Evolutionary conservation across 2,797 vertebrate species (phyloP).

Genomic region (Peromyscus attwateri): DNA sequence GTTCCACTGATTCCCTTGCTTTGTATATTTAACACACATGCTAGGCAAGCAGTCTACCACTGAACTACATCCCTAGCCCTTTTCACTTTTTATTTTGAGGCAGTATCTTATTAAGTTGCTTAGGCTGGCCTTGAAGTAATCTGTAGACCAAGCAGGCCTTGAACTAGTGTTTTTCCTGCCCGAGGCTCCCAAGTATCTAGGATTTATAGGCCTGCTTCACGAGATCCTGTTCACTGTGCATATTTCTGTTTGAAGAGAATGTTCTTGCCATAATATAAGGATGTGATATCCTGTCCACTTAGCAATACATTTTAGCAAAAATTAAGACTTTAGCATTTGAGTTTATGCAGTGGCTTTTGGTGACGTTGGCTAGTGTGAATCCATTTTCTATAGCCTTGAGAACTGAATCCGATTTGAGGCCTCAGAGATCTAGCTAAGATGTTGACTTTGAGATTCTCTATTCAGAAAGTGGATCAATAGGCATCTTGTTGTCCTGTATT

Average conservation of each 20-base stretch:
- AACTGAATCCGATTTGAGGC: conserved; percentile 30
- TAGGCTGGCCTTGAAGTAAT: neutral
- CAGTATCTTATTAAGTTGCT: neutral
- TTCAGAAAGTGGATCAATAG: neutral
- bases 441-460: conserved; percentile 12
- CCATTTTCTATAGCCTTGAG: conserved; percentile 17
- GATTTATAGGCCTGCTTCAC: neutral
- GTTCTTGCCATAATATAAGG: neutral
- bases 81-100: neutral
- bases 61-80: neutral
- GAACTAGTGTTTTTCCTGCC: neutral
- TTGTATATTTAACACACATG: neutral
- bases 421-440: neutral
- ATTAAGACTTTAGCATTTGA: conserved; percentile 41
- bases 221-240: neutral
- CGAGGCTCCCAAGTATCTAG: neutral
- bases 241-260: conserved; percentile 42
- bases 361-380: neutral
- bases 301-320: conserved; percentile 9
- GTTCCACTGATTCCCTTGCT: conserved; percentile 9
- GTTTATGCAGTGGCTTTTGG: conserved; percentile 7
- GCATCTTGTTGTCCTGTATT: neutral
- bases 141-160: neutral
- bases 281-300: neutral
- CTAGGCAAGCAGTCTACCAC: neutral